A percentile compares a stretch with the other conserved stretches of the same genome.
Evolutionary conservation across 2,797 vertebrate genomes (phyloP).

Genomic region (Pantherophis alleghaniensis): DNA sequence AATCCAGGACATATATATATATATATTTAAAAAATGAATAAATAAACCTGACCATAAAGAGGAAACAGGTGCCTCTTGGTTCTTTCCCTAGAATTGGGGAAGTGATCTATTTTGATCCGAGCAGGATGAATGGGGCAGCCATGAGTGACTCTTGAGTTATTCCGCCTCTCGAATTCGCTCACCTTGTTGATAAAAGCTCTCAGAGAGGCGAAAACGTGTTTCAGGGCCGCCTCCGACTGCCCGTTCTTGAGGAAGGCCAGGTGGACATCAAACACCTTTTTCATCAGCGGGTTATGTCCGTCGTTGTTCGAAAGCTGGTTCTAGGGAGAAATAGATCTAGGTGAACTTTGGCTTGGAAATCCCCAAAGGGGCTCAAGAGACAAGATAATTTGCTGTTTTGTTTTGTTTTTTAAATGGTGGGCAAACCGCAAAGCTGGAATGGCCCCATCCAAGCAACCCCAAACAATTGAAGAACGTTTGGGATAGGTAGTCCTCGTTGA

Average conservation of each 20-base stretch:
- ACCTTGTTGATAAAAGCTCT: slow-evolving; percentile 95
- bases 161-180: not conserved
- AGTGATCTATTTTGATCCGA: not conserved
- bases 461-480: not conserved
- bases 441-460: not conserved
- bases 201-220: slow-evolving; percentile 89
- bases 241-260: slow-evolving; percentile 89
- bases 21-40: no score
- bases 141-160: rapidly evolving
- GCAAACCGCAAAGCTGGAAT: not conserved
- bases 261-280: slow-evolving; percentile 93
- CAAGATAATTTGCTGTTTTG: not conserved
- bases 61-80: not conserved
- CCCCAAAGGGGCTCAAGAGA: not conserved
- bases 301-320: slow-evolving; percentile 89
- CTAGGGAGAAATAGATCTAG: slow-evolving; percentile 66
- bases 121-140: not conserved
- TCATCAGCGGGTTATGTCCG: slow-evolving; percentile 94
- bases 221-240: slow-evolving; percentile 88
- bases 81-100: not conserved
- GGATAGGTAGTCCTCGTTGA: not conserved
- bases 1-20: not conserved
- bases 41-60: not conserved
- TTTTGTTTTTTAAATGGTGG: not conserved
- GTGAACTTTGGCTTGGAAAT: slow-evolving; percentile 8